Conservation (phyloP, 2,888 invertebrate species). For the Cephus sareptanus region DNA sequence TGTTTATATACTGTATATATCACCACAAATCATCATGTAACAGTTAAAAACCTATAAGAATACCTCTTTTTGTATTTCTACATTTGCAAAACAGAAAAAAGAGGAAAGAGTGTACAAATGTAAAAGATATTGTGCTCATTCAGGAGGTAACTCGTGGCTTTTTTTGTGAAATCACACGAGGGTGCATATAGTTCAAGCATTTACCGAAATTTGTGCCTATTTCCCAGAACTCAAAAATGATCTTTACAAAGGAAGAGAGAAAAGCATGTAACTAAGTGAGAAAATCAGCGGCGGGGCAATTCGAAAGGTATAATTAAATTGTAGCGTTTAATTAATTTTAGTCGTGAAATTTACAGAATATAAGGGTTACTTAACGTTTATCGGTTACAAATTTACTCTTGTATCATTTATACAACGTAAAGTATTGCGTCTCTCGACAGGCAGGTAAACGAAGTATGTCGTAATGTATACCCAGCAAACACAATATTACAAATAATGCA, state of each 20-base stretch:
- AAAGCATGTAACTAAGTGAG: not conserved
- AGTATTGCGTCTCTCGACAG: not conserved
- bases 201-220: constrained; percentile 23
- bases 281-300: constrained; percentile 8
- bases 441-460: not conserved
- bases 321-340: constrained; percentile 10
- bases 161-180: not conserved
- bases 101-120: not conserved
- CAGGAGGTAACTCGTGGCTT: not conserved
- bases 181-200: constrained; percentile 11
- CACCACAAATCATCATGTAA: not conserved
- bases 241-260: not conserved
- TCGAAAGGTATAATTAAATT: constrained; percentile 9
- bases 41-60: not conserved
- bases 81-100: not conserved
- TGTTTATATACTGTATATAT: not conserved
- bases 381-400: not conserved
- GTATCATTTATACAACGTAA: not conserved
- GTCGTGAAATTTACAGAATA: constrained; percentile 8
- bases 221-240: constrained; percentile 10
- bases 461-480: not conserved
- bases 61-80: not conserved
- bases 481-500: too few species aligned
- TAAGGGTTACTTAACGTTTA: constrained; percentile 13
- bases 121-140: not conserved